These are phyloP conservation scores for Rhyacophila evoluta DNA, from an alignment of 2,888 invertebrate species.

Conservation along the genomic window DNA sequence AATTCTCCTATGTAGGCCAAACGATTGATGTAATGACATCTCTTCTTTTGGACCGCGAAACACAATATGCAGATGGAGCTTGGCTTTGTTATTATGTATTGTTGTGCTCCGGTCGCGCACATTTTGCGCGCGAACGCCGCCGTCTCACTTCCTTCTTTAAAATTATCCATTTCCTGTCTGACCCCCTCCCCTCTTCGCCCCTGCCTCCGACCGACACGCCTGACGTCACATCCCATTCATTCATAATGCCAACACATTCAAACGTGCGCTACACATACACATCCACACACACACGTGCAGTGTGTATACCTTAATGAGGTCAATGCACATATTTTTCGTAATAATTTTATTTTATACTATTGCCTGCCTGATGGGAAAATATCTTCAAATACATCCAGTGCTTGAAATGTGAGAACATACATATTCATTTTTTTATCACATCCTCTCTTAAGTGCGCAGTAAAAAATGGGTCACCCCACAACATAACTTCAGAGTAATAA, in stretches of 20 bases:
- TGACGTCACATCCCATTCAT: conserved; percentile 54
- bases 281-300: conserved; percentile 34
- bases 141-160: conserved; percentile 49
- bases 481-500: too few species aligned
- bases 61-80: too few species aligned
- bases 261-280: conserved; percentile 43
- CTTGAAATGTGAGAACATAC: neutral
- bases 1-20: too few species aligned
- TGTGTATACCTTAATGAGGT: conserved; percentile 42
- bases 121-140: conserved; percentile 50
- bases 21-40: too few species aligned
- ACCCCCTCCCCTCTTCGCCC: conserved; percentile 29
- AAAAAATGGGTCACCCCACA: too few species aligned
- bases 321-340: conserved; percentile 49
- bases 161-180: conserved; percentile 52
- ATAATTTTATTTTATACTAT: conserved; percentile 3
- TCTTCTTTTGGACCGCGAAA: too few species aligned
- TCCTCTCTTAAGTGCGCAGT: too few species aligned
- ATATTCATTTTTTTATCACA: too few species aligned
- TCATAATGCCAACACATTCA: conserved; percentile 50
- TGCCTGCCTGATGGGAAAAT: neutral
- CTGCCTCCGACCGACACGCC: conserved; percentile 16
- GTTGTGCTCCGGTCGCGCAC: conserved; percentile 13
- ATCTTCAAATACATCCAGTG: neutral
- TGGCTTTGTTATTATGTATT: too few species aligned